Percentiles rank a stretch among this genome's conserved stretches.
Conservation (phyloP, 2,888 invertebrate genomes). For the Cancer borealis region DNA sequence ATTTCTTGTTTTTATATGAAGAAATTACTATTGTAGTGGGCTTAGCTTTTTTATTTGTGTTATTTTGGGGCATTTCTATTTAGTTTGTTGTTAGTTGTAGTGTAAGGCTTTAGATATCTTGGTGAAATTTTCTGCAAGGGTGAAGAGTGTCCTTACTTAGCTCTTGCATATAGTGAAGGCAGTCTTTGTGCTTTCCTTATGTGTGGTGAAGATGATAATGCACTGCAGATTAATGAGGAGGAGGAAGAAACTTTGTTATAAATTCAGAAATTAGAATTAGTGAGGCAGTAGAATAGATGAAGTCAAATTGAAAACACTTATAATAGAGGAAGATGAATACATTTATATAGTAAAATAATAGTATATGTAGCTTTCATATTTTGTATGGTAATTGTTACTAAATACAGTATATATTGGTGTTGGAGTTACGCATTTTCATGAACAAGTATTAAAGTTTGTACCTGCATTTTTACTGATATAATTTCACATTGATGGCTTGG, state of each 20-base stretch:
- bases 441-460: too few relatives aligned
- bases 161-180: neutral
- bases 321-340: neutral
- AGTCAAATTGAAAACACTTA: neutral
- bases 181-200: neutral
- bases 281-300: neutral
- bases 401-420: neutral
- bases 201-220: neutral
- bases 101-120: neutral
- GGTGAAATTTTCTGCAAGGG: neutral
- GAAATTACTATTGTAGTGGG: neutral
- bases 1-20: neutral
- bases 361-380: neutral
- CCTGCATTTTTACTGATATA: neutral
- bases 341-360: neutral
- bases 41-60: neutral
- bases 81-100: neutral
- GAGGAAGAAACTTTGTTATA: neutral
- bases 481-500: too few relatives aligned
- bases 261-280: neutral
- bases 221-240: neutral
- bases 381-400: neutral
- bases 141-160: neutral
- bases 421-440: too few relatives aligned
- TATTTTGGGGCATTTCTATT: neutral